A percentile compares a stretch with the other conserved stretches of the same genome.
These are phyloP conservation scores for Pseudomugil gertrudae DNA, from an alignment of 2,797 vertebrate species.

Conservation along the genomic window DNA sequence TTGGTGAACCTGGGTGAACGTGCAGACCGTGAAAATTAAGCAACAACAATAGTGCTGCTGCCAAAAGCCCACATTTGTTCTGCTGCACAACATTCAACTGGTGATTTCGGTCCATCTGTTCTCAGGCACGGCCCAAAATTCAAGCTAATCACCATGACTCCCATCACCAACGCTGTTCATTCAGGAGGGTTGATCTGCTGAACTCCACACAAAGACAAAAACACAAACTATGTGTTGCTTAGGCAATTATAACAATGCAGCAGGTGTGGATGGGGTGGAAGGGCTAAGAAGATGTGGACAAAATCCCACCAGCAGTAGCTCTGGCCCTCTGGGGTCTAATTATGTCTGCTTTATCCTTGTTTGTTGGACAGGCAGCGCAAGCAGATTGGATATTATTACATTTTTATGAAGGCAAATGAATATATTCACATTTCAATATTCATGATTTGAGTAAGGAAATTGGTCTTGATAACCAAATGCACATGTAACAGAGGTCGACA, in stretches of 20 bases:
- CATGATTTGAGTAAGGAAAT: constrained; percentile 31
- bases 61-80: constrained; percentile 76
- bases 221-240: constrained; percentile 25
- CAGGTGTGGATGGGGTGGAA: constrained; percentile 33
- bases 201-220: constrained; percentile 36
- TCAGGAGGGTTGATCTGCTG: constrained; percentile 44
- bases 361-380: constrained; percentile 50
- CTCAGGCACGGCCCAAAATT: constrained; percentile 53
- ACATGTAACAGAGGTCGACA: constrained; percentile 30
- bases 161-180: constrained; percentile 45
- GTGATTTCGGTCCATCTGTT: constrained; percentile 81
- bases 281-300: constrained; percentile 20
- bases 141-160: constrained; percentile 67
- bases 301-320: neutral
- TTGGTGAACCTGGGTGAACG: constrained; percentile 54
- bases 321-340: constrained; percentile 45
- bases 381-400: constrained; percentile 60
- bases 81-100: constrained; percentile 67
- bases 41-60: constrained; percentile 52
- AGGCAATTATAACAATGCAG: constrained; percentile 18
- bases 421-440: constrained; percentile 55
- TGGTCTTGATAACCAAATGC: constrained; percentile 18
- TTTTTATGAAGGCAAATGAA: constrained; percentile 56
- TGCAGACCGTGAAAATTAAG: constrained; percentile 59
- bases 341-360: constrained; percentile 32